These are phyloP conservation scores for Solea solea DNA, from an alignment of 2,113 vertebrate genomes.

Conservation along the genomic window DNA sequence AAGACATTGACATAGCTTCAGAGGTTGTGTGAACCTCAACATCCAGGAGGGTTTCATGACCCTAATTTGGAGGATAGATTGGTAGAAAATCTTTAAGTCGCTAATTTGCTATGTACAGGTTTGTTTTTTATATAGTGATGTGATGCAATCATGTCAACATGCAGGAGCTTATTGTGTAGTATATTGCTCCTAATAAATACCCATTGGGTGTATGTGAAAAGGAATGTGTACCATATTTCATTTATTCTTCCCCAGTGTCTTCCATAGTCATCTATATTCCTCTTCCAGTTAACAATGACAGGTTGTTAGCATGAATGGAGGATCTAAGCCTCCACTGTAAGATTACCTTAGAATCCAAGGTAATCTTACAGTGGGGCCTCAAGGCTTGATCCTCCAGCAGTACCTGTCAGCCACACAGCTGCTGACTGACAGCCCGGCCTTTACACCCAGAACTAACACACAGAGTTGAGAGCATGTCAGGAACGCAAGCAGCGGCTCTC, in stretches of 20 bases:
- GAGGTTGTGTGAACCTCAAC: too few species aligned
- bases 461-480: slow-evolving; percentile 10
- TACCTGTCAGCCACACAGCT: slow-evolving; percentile 24
- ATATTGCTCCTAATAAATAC: background rate
- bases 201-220: background rate
- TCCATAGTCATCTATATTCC: too few species aligned
- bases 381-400: background rate
- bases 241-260: background rate
- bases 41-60: too few species aligned
- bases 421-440: slow-evolving; percentile 46
- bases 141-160: background rate
- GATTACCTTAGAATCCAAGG: background rate
- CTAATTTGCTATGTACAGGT: too few species aligned
- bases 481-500: slow-evolving; percentile 14
- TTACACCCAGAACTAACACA: slow-evolving; percentile 23
- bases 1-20: too few species aligned
- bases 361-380: background rate
- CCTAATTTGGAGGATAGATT: too few species aligned
- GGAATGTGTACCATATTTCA: background rate
- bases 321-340: background rate
- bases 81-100: too few species aligned
- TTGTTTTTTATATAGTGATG: too few species aligned
- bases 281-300: background rate
- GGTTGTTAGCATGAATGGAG: background rate
- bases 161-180: background rate